A percentile compares a stretch with the other conserved stretches of the same genome.
phyloP scores from a whole-genome alignment of 2,797 vertebrate species.

The Mallotus villosus region DNA sequence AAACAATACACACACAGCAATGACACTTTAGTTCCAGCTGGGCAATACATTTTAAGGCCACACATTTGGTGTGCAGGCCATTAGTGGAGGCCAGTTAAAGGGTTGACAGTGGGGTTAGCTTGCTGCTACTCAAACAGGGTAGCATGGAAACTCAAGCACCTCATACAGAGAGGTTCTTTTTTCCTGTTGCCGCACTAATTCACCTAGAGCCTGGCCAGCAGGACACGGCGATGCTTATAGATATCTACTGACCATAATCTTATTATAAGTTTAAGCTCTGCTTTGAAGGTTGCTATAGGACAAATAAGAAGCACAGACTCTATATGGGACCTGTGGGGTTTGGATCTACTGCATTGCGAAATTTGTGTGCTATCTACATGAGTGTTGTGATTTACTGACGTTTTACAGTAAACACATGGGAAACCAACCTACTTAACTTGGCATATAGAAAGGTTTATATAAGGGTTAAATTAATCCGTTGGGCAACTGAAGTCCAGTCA shows the following conservation, averaged over 20 bases:
- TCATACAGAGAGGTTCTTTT: slow-evolving; percentile 57
- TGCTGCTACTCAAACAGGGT: slow-evolving; percentile 61
- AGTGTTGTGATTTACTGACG: background rate
- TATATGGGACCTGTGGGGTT: slow-evolving; percentile 23
- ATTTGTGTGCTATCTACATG: background rate
- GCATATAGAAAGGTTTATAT: too few species aligned
- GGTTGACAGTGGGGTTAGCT: slow-evolving; percentile 46
- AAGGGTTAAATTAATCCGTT: too few species aligned
- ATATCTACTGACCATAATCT: slow-evolving; percentile 70
- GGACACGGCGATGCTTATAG: slow-evolving; percentile 53
- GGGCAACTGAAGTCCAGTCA: too few species aligned
- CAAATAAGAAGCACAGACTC: slow-evolving; percentile 31
- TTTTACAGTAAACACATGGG: background rate
- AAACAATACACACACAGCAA: slow-evolving; percentile 2
- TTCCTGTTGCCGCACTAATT: slow-evolving; percentile 56
- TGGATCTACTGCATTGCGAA: slow-evolving; percentile 10
- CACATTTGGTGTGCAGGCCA: slow-evolving; percentile 17
- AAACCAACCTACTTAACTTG: too few species aligned
- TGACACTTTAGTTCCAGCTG: background rate
- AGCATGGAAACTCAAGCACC: slow-evolving; percentile 57
- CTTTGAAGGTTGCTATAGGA: slow-evolving; percentile 66
- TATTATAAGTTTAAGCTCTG: slow-evolving; percentile 68
- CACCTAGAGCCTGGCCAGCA: slow-evolving; percentile 49
- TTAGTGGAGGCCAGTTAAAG: slow-evolving; percentile 38
- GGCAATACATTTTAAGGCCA: slow-evolving; percentile 22